A percentile compares a stretch with the other conserved stretches of the same genome.
These are phyloP conservation scores for Brachionus angularis DNA, from an alignment of 1,140 invertebrate species.

Conservation along the genomic window DNA sequence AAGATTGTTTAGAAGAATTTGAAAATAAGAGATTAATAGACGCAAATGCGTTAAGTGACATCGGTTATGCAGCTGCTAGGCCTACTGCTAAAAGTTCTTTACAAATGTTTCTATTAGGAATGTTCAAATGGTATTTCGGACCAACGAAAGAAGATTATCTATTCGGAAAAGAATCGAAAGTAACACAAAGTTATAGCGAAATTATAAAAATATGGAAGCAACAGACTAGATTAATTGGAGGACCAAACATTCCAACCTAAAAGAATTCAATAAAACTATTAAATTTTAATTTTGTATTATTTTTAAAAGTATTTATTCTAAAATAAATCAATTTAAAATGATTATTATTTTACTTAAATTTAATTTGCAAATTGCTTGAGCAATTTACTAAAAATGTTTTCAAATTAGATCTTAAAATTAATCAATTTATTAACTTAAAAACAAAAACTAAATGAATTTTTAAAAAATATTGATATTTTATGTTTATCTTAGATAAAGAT, in stretches of 20 bases:
- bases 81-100: neutral
- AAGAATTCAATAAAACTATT: neutral
- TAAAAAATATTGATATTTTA: no score
- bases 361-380: no score
- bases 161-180: neutral
- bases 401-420: no score
- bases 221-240: constrained; percentile 1
- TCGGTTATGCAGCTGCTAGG: constrained; percentile 1
- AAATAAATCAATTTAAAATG: no score
- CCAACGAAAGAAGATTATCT: constrained; percentile 9
- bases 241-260: constrained; percentile 5
- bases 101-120: constrained; percentile 12
- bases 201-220: constrained; percentile 11
- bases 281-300: neutral
- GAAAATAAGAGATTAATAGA: neutral
- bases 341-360: no score
- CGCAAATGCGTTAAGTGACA: constrained; percentile 16
- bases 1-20: neutral
- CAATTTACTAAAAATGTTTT: no score
- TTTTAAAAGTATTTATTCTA: neutral
- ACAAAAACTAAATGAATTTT: no score
- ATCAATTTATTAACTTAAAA: no score
- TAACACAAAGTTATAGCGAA: constrained; percentile 7
- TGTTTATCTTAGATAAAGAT: no score
- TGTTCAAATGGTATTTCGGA: constrained; percentile 4